These are phyloP conservation scores for Asobara japonica DNA, from an alignment of 1,140 invertebrate species.

Conservation along the genomic window DNA sequence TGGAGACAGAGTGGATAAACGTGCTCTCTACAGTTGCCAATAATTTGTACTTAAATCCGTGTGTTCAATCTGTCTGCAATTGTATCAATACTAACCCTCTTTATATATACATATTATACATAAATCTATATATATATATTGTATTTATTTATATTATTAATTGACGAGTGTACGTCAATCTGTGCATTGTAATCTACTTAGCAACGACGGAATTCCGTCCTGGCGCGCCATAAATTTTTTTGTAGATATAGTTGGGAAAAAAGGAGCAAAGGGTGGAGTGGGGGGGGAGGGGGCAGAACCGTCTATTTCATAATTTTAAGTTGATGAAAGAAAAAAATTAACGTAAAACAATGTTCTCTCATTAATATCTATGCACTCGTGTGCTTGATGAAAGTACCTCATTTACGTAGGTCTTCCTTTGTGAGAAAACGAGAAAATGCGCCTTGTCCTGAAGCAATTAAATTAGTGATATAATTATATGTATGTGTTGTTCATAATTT, in stretches of 20 bases:
- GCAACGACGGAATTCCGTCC: constrained; percentile 19
- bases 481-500: not conserved
- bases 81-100: not conserved
- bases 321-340: not conserved
- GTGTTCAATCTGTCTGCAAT: not conserved
- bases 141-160: constrained; percentile 56
- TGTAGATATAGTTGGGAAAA: constrained; percentile 2
- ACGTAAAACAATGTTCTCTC: constrained; percentile 2
- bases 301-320: not conserved
- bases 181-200: constrained; percentile 32
- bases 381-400: constrained; percentile 1
- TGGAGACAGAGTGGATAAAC: constrained; percentile 40
- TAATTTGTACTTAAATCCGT: constrained; percentile 16
- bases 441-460: constrained; percentile 15
- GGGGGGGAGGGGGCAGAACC: not conserved
- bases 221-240: constrained; percentile 7
- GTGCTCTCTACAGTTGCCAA: constrained; percentile 40
- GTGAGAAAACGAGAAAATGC: constrained; percentile 1
- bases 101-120: constrained; percentile 21
- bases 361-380: not conserved
- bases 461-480: constrained; percentile 21
- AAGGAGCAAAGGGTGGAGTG: no score
- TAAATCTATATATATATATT: constrained; percentile 46
- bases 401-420: constrained; percentile 19
- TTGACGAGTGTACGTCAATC: constrained; percentile 41